Conservation (phyloP, 1,140 invertebrate genomes). For the Forficula auricularia region DNA sequence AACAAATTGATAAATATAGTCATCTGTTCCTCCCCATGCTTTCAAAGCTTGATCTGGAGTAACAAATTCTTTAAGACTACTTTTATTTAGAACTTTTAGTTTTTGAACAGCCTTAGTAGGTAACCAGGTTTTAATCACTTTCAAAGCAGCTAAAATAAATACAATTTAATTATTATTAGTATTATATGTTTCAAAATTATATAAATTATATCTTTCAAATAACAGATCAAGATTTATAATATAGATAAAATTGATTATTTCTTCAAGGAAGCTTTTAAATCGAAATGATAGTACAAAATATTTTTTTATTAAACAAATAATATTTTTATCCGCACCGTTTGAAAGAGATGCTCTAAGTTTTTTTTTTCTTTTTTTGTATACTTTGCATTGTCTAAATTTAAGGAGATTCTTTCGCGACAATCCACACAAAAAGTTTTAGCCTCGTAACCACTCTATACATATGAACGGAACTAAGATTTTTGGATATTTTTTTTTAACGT, state of each 20-base stretch:
- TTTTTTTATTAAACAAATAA: too few species aligned
- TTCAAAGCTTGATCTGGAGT: slow-evolving; percentile 49
- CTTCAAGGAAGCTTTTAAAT: not conserved
- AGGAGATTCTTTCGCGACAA: too few species aligned
- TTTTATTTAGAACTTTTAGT: slow-evolving; percentile 75
- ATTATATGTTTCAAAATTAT: slow-evolving; percentile 8
- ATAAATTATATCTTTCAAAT: slow-evolving; percentile 3
- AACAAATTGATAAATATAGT: slow-evolving; percentile 52
- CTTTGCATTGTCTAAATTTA: too few species aligned
- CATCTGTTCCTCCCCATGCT: slow-evolving; percentile 72
- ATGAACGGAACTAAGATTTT: too few species aligned
- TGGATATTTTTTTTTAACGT: too few species aligned
- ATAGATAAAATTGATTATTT: not conserved
- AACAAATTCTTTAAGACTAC: slow-evolving; percentile 57
- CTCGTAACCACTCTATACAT: too few species aligned
- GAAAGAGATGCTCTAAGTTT: too few species aligned
- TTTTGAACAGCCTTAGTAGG: slow-evolving; percentile 75
- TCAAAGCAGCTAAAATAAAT: slow-evolving; percentile 77
- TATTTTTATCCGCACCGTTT: too few species aligned
- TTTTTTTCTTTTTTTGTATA: too few species aligned
- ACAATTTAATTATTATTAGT: too few species aligned
- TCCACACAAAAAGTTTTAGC: too few species aligned
- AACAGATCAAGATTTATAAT: not conserved
- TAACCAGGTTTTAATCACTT: slow-evolving; percentile 74
- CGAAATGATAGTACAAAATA: slow-evolving; percentile 5